Percentiles rank a stretch among this genome's conserved stretches.
phyloP scores from a whole-genome alignment of 2,888 invertebrate species.

The Biston stratarius region DNA sequence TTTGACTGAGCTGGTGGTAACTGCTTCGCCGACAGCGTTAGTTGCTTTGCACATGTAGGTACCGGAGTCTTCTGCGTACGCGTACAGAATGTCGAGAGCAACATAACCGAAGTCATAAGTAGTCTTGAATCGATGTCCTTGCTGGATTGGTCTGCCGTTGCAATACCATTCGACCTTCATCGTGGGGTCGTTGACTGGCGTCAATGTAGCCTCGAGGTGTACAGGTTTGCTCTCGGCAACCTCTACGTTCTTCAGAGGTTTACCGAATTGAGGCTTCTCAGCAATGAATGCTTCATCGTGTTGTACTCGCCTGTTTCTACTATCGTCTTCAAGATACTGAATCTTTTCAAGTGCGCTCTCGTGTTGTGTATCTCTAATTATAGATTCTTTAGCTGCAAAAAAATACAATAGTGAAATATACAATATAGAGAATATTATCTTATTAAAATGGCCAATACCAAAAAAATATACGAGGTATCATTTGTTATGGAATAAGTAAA shows the following conservation, averaged over 20 bases:
- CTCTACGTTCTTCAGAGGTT: conserved; percentile 94
- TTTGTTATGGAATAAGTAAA: background rate
- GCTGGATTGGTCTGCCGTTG: conserved; percentile 96
- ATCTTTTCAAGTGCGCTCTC: conserved; percentile 97
- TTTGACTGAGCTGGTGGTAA: conserved; percentile 95
- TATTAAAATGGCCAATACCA: background rate
- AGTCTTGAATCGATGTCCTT: conserved; percentile 98
- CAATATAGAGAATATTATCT: background rate
- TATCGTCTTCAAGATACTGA: conserved; percentile 95
- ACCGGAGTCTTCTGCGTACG: conserved; percentile 98
- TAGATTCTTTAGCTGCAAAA: conserved; percentile 91
- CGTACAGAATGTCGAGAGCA: conserved; percentile 97
- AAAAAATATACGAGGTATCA: background rate
- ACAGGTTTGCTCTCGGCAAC: conserved; percentile 95
- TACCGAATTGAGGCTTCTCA: conserved; percentile 96
- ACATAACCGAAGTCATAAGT: conserved; percentile 99
- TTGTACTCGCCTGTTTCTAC: conserved; percentile 90
- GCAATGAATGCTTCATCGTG: conserved; percentile 91
- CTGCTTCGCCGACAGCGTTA: conserved; percentile 98
- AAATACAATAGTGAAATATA: conserved; percentile 22
- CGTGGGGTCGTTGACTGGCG: conserved; percentile 98
- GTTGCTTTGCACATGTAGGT: conserved; percentile 98
- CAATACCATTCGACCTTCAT: conserved; percentile 99
- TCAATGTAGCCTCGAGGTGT: conserved; percentile 97
- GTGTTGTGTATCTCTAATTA: conserved; percentile 96